These are phyloP conservation scores for Hyperopisus bebe DNA, from an alignment of 2,113 vertebrate species.

Conservation along the genomic window DNA sequence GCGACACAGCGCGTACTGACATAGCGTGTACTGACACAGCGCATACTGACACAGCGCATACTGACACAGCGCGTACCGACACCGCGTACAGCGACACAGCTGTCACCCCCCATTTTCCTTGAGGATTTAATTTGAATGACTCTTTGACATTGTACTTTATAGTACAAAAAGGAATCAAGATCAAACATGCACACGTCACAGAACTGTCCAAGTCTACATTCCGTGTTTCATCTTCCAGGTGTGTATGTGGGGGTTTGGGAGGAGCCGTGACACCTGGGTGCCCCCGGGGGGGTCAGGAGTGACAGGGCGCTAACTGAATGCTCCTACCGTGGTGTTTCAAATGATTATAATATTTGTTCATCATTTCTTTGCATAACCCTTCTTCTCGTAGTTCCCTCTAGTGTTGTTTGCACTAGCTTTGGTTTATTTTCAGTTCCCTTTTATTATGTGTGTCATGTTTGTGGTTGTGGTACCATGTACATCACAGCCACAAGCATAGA, in stretches of 20 bases:
- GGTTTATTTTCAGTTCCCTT: neutral
- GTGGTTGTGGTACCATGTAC: neutral
- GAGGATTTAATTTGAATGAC: neutral
- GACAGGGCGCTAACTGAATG: neutral
- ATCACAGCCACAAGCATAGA: neutral
- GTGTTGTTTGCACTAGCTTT: neutral
- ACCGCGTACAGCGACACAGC: too few relatives aligned
- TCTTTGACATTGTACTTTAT: neutral
- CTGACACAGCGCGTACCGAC: too few relatives aligned
- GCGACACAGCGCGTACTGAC: too few relatives aligned
- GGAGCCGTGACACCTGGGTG: neutral
- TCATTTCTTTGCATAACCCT: neutral
- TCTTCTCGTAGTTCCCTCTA: neutral
- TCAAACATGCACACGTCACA: neutral
- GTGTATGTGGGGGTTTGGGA: neutral
- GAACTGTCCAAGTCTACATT: neutral
- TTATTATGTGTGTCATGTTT: neutral
- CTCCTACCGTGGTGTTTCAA: neutral
- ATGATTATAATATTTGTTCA: neutral
- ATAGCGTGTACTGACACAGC: too few relatives aligned
- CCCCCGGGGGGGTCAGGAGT: neutral
- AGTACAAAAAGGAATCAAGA: neutral
- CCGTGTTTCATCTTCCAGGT: neutral
- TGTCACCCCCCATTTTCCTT: neutral
- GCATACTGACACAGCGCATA: too few relatives aligned